Evolutionary conservation across 2,888 invertebrate species (phyloP), one percentile per base, ranked within the genome.

Genomic region (Drosophila kanekoi): DNA sequence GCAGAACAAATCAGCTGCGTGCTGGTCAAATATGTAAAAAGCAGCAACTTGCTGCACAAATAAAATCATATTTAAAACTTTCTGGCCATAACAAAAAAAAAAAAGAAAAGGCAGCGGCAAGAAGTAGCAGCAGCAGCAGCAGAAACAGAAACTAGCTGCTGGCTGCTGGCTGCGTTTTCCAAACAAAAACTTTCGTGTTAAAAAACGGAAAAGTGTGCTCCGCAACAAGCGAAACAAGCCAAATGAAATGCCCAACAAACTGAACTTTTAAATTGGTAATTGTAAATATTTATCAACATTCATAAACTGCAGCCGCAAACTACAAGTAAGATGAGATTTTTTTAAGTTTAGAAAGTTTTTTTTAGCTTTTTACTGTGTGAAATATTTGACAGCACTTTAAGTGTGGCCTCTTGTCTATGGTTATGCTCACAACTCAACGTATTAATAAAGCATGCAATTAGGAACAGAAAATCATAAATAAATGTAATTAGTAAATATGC

Each of bases 31-130:
- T 67, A 68, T 72, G 53, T 40, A 75, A 67, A 85, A 64, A 54
- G 45, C 62, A 71, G 60, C 72, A 81, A 71, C 81, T 83, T 77
- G 64, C 83, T 49, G 53, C 70, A 67, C 74, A 84, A 87, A 83
- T 83, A 83, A 83, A 83, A 83, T 87, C 87, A 86, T 83, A 83
- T 83, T 83, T 87, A 83, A 83, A 83, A 83, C 74, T 83, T 83
- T 83, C 68, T 61, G 66, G 71, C 77, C 63, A 72, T 35, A 60
- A 53, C 57, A 69, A 49, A 54, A 54, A 53, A 41, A 41, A 45
- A 38, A 43, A 52, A 1, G 18, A 2, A 18, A 18, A n/a, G 37
- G 37, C 16, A 20, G 47, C 13, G 2, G 18, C 23, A 51, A 57
- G 47, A 62, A 53, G 28, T 49, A 56, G 44, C 47, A 41, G 49